Evolutionary conservation across 2,113 vertebrate genomes (phyloP).

Genomic region (Meleagris gallopavo): DNA sequence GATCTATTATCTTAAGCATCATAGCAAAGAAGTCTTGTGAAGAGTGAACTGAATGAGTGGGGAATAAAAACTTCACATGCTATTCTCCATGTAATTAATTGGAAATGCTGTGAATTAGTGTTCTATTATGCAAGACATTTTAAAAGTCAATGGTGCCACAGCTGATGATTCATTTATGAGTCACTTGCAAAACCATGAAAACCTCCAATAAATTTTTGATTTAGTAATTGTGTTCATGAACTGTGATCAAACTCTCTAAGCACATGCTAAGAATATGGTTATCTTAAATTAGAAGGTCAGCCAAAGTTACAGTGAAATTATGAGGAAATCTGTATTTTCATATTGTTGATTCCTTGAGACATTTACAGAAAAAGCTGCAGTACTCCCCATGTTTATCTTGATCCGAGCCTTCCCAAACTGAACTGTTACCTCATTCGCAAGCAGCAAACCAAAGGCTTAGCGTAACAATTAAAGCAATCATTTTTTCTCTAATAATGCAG

Average conservation of each 20-base stretch:
- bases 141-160: not conserved
- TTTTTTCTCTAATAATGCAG: not conserved
- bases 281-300: slow-evolving; percentile 1
- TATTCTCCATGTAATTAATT: not conserved
- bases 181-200: slow-evolving; percentile 19
- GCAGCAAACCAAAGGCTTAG: not conserved
- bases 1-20: not conserved
- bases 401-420: not conserved
- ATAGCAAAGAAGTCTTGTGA: not conserved
- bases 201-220: not conserved
- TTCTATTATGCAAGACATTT: not conserved
- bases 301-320: slow-evolving; percentile 9
- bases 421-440: not conserved
- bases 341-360: not conserved
- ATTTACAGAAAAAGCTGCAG: not conserved
- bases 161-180: slow-evolving; percentile 15
- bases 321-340: slow-evolving; percentile 3
- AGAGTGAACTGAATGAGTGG: not conserved
- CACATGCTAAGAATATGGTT: not conserved
- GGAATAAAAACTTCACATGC: not conserved
- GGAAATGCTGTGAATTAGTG: not conserved
- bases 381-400: not conserved
- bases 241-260: not conserved
- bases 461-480: not conserved
- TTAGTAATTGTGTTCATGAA: not conserved